phyloP scores from a whole-genome alignment of 2,797 vertebrate species.

The Rallus crepitans region DNA sequence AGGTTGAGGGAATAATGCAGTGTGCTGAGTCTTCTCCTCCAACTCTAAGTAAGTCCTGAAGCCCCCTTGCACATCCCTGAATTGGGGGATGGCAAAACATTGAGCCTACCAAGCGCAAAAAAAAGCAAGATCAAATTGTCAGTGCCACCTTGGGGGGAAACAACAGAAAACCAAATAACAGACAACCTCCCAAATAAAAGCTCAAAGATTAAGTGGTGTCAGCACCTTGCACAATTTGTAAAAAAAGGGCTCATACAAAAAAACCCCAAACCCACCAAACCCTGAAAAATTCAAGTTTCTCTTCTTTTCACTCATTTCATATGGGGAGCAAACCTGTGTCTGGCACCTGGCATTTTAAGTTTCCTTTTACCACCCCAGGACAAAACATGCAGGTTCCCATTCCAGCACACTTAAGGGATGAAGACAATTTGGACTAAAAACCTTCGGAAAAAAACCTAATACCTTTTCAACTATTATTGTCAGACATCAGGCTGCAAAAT shows the following conservation, averaged over 20 bases:
- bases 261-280: neutral
- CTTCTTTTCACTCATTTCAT: neutral
- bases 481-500: neutral
- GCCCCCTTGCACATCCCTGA: neutral
- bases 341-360: neutral
- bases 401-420: neutral
- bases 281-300: neutral
- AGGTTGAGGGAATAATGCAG: fast-evolving
- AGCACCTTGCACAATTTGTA: neutral
- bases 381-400: neutral
- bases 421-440: neutral
- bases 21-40: neutral
- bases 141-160: neutral
- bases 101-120: neutral
- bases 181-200: neutral
- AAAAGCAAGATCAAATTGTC: neutral
- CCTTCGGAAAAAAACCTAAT: neutral
- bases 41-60: neutral
- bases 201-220: neutral
- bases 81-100: neutral
- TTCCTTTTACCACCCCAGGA: neutral
- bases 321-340: neutral
- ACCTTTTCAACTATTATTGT: neutral
- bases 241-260: neutral
- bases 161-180: neutral